Evolutionary conservation across 2,797 vertebrate genomes (phyloP), one percentile per base, ranked within the genome.

Genomic region (Neosilurus mollespiculum): DNA sequence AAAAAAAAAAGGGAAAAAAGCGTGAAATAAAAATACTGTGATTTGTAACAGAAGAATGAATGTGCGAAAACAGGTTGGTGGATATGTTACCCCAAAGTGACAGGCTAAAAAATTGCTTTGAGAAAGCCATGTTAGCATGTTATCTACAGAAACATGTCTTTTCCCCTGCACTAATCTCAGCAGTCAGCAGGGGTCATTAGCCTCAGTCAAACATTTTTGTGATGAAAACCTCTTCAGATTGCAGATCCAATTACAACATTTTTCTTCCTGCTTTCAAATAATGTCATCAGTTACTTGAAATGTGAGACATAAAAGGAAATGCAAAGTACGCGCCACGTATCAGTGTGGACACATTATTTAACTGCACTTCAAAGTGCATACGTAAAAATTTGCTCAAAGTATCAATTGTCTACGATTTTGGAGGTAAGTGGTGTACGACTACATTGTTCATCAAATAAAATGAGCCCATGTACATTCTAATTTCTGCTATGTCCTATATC

Each of bases 131-230:
- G 15, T 87, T 76, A 88, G 80, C 73, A 81, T 76, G 58, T 82
- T 80, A 80, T 77, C 83, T 85, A 80, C 58, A 78, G 78, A 85
- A 85, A 81, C 78, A 71, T 76, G 67, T 70, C 71, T 43, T 34
- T 77, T 65, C 78, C 83, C 83, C 81, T 85, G 85, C 88, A 85
- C 76, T 83, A 71, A 87, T 85, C 79, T 83, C 72, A 72, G 59
- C 86, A 87, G 84, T 86, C 88, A 88, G 86, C 83, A 89, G 87
- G 86, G 82, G 82, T 89, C 87, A 89, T 86, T 83, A 86, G 87
- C 75, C 58, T 56, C 78, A 87, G 84, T 81, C 78, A 83, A 84
- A 86, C 81, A 77, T 78, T 58, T 81, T 56, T 26, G 62, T 83
- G 84, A 86, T 85, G 78, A 83, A 83, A 83, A 71, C 78, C 72